phyloP scores from a whole-genome alignment of 2,888 invertebrate genomes.

The Crepidodera aurea region DNA sequence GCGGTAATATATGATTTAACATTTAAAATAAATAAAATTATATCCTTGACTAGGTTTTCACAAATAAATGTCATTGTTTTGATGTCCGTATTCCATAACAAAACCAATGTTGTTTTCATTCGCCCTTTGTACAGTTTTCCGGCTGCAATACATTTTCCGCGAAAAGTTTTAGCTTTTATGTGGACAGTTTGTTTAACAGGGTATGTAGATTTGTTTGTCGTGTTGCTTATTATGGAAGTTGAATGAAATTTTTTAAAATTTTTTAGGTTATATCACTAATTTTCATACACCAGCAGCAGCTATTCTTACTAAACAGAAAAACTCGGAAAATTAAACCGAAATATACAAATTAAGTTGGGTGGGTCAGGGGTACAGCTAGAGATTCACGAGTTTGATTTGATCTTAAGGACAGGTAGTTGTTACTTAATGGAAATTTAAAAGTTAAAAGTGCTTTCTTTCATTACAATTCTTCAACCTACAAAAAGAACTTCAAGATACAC shows the following conservation, averaged over 20 bases:
- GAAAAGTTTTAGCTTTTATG: not conserved
- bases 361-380: too few species aligned
- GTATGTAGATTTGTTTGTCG: conserved; percentile 8
- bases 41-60: too few species aligned
- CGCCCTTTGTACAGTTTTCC: conserved; percentile 1
- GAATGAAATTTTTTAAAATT: not conserved
- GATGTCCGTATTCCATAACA: not conserved
- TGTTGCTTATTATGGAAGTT: not conserved
- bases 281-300: not conserved
- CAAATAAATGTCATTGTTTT: conserved; percentile 2
- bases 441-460: too few species aligned
- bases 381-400: too few species aligned
- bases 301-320: not conserved
- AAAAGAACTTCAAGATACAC: too few species aligned
- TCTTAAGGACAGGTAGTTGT: too few species aligned
- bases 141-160: conserved; percentile 1
- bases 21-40: too few species aligned
- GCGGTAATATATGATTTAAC: too few species aligned
- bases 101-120: conserved; percentile 7
- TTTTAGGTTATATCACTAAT: conserved; percentile 1
- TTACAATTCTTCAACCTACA: too few species aligned
- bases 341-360: too few species aligned
- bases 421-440: too few species aligned
- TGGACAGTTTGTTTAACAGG: not conserved
- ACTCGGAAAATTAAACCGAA: not conserved